Evolutionary conservation across 2,888 invertebrate genomes (phyloP).

Genomic region (Dione vanillae): DNA sequence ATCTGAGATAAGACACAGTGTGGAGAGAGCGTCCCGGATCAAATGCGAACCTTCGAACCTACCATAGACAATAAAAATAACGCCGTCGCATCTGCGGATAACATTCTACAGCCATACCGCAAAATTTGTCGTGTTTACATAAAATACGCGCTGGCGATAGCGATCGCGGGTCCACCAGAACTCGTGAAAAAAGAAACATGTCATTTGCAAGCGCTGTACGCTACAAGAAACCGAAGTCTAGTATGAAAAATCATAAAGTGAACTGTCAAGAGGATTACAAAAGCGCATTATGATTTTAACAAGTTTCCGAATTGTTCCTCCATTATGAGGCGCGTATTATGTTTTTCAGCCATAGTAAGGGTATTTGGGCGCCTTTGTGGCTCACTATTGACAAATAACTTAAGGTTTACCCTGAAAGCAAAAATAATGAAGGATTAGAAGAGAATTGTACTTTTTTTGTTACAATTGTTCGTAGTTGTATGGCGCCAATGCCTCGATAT

Average conservation of each 20-base stretch:
- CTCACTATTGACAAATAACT: constrained; percentile 83
- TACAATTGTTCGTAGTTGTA: constrained; percentile 57
- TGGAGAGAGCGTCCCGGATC: constrained; percentile 80
- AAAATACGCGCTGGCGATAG: constrained; percentile 77
- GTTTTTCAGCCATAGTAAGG: constrained; percentile 76
- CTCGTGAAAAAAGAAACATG: constrained; percentile 62
- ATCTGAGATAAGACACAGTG: constrained; percentile 84
- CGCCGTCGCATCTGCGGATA: constrained; percentile 80
- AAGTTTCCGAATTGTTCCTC: constrained; percentile 78
- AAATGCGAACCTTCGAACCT: constrained; percentile 76
- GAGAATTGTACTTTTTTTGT: constrained; percentile 63
- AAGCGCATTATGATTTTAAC: constrained; percentile 82
- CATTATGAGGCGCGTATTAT: constrained; percentile 83
- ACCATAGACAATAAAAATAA: constrained; percentile 80
- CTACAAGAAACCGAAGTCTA: constrained; percentile 66
- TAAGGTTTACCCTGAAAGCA: constrained; percentile 77
- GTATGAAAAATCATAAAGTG: constrained; percentile 59
- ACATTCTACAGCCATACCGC: constrained; percentile 67
- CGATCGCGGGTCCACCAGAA: constrained; percentile 76
- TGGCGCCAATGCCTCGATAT: constrained; percentile 76
- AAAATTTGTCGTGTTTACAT: constrained; percentile 83
- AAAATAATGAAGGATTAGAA: constrained; percentile 81
- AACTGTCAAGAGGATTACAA: constrained; percentile 79
- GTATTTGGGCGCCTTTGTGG: constrained; percentile 83
- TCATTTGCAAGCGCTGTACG: constrained; percentile 67